Evolutionary conservation across 2,113 vertebrate species (phyloP), one percentile per base, ranked within the genome.

Genomic region (Ammospiza nelsoni): DNA sequence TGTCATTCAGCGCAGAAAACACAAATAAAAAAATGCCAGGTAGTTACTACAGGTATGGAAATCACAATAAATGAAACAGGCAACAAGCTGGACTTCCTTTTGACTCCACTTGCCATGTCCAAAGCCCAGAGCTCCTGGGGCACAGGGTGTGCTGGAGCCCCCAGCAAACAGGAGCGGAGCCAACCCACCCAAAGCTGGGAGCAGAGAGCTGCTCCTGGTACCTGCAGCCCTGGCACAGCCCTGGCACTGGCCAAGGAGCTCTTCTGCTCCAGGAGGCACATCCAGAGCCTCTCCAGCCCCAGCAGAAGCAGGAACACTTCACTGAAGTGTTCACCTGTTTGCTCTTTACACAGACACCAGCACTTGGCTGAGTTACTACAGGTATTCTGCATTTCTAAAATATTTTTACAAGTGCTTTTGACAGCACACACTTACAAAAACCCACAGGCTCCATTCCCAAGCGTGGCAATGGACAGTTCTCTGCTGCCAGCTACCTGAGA

Each of bases 61-160:
- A 79, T 5, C 21, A 58, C 15, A 44, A 33, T 59, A 51, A 57
- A 7, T 3, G 8, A 19, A 59, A 28, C 9, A 7, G 44, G 18
- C 18, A 74, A 20, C 52, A 31, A 1, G 4, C 17, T 57, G 28
- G 39, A 37, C 35, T 72, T 58, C 62, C 39, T 55, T 44, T 15
- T 20, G 37, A 12, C 51, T 78, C n/a, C 18, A 43, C 29, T 12
- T 3, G 0, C 27, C 20, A 5, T 0, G 3, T 33, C 13, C 8
- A n/a, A 72, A 28, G 8, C 19, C 35, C 31, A 37, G 6, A 21
- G 24, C 31, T 55, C n/a, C 74, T 5, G 0, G 49, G 66, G 58
- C 23, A 39, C 66, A 27, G 51, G 37, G 18, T 2, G 48, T 21
- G 57, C 58, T 39, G 68, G 13, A 33, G 37, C 3, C 68, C 15